Base-by-base conservation (phyloP, 2,888 invertebrate species). In the Diarsia mendica region DNA sequence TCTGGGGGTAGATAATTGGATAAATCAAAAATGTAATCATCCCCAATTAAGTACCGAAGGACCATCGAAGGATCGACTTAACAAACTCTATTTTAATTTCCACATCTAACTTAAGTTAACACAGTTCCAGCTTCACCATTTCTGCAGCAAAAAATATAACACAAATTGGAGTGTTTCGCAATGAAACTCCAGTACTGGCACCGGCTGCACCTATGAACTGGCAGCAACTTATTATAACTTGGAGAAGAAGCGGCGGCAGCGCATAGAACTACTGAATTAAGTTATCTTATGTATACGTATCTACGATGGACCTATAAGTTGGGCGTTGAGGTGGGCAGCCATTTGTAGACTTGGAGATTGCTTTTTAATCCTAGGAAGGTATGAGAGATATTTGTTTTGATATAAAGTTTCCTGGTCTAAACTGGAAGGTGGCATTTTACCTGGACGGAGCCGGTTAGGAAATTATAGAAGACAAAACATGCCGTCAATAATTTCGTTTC, bases 171-270 rank as follows among this genome's bases (percentile, higher is more conserved):
- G 18, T 82, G 28, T 76, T 15, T 15, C 46, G 23, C 49, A 28
- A 67, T 11, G 28, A 51, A 49, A 39, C 63, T 28, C 28, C 20
- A 81, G 51, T n/a, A 8, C 60, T 58, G 18, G 82, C 55, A 46
- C 51, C 72, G 53, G 65, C 33, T 82, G 82, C 46, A 68, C 65
- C 79, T 77, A 82, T 68, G 79, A 58, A 68, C 77, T 49, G 20
- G 48, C 67, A n/a, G 6, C 51, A 77, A 77, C 58, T 68, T 79
- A 79, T 82, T 65, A 82, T 77, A 77, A 79, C 78, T 79, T 77
- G 10, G 28, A 39, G 64, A 79, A 76, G 79, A 77, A 77, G 44
- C 61, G 64, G 23, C 65, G 68, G 51, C 51, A 66, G 60, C 65
- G 79, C 65, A 44, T 3, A 20, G 51, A 65, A 82, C 83, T 79